Evolutionary conservation across 2,797 vertebrate species (phyloP).

Genomic region (Silurus lanzhouensis): DNA sequence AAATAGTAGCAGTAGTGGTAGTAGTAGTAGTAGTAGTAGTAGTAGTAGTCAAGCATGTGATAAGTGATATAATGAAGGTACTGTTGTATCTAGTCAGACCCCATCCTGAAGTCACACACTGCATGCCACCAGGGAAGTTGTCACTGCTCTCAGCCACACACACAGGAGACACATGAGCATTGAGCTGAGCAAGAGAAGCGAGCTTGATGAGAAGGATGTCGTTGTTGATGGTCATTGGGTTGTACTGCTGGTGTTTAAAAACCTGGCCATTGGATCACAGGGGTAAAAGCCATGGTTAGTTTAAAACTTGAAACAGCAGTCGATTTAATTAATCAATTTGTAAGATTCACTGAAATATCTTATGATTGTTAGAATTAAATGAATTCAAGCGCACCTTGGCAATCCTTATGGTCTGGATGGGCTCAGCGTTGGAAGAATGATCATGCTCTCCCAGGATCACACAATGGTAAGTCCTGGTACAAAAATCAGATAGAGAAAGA

Average conservation of each 20-base stretch:
- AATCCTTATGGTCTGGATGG: slow-evolving; percentile 74
- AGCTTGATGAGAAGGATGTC: slow-evolving; percentile 85
- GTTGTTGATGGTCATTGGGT: slow-evolving; percentile 71
- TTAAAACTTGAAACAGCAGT: background rate
- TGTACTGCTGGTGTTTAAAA: slow-evolving; percentile 79
- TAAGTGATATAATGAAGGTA: slow-evolving; percentile 42
- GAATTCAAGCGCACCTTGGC: slow-evolving; percentile 64
- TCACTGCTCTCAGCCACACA: slow-evolving; percentile 69
- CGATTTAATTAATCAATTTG: background rate
- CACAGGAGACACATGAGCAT: slow-evolving; percentile 69
- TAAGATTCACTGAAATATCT: background rate
- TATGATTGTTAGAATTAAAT: background rate
- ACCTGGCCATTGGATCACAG: slow-evolving; percentile 66
- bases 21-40: no score
- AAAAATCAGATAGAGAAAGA: background rate
- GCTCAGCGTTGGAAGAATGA: slow-evolving; percentile 65
- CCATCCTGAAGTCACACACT: slow-evolving; percentile 65
- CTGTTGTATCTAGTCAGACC: slow-evolving; percentile 64
- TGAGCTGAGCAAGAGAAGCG: slow-evolving; percentile 66
- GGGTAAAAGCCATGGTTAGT: background rate
- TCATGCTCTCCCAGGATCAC: slow-evolving; percentile 85
- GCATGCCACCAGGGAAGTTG: slow-evolving; percentile 68
- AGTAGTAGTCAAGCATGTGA: background rate
- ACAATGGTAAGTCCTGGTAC: slow-evolving; percentile 71
- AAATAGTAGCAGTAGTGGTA: no score